Base-by-base conservation (phyloP, 2,888 invertebrate species). In the Pristionchus fissidentatus region DNA sequence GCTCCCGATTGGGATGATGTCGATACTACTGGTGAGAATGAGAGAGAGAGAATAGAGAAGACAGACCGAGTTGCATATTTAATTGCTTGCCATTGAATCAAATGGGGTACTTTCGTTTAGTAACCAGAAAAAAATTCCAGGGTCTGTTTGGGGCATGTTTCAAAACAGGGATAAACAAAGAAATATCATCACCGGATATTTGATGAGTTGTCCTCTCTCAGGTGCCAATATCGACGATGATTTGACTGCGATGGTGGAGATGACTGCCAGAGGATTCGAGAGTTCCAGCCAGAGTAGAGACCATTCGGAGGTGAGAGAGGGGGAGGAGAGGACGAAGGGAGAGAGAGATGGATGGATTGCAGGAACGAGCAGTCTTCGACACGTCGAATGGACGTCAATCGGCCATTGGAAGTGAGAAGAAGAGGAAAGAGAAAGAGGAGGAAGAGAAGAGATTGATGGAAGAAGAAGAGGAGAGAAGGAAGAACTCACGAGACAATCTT, bases 1-100 rank as follows among this genome's bases (percentile, higher is more conserved):
- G 32, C 77, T 3, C 79, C 79, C 26, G 79, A 79, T 0, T 79
- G 79, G 79, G 79, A 79, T 60, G 79, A 79, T 32, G 79, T 79
- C 15, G 70, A 35, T 19, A 15, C 62, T 8, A 26, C 7, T 60
- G 26, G 62, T 60, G 19, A 60, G 62, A 10, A 26, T 10, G 8
- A 10, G 19, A 60, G n/a, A n/a, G n/a, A n/a, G n/a, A n/a, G n/a
- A n/a, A n/a, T n/a, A n/a, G n/a, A n/a, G n/a, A n/a, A n/a, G n/a
- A n/a, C n/a, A n/a, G n/a, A n/a, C n/a, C n/a, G n/a, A n/a, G n/a
- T n/a, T n/a, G n/a, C n/a, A n/a, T n/a, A n/a, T n/a, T n/a, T n/a
- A n/a, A n/a, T n/a, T n/a, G n/a, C n/a, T n/a, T n/a, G n/a, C n/a
- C n/a, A n/a, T n/a, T n/a, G n/a, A n/a, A n/a, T n/a, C n/a, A n/a